Percentiles rank a stretch among this genome's conserved stretches.
Evolutionary conservation across 2,113 vertebrate genomes (phyloP).

Genomic region (Gadus chalcogrammus): DNA sequence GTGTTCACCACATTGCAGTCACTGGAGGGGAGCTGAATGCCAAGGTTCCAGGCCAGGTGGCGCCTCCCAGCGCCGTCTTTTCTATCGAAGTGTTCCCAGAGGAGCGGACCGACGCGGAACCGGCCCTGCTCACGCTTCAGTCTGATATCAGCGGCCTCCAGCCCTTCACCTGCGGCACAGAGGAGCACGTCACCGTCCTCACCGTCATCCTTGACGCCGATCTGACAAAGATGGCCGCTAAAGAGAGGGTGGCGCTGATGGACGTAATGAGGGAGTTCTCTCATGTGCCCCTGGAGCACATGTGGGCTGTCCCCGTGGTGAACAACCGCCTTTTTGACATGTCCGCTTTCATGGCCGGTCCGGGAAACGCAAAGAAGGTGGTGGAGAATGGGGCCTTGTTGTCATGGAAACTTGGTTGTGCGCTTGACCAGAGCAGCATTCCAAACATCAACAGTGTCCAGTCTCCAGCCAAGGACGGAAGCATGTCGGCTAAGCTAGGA

Average conservation of each 20-base stretch:
- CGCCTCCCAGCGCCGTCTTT: conserved; percentile 79
- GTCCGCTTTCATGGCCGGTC: conserved; percentile 97
- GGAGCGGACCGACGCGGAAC: conserved; percentile 84
- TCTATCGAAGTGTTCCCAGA: conserved; percentile 91
- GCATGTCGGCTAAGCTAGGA: conserved; percentile 88
- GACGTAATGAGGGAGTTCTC: conserved; percentile 86
- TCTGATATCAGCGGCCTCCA: conserved; percentile 64
- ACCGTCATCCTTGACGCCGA: conserved; percentile 96
- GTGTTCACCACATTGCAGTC: conserved; percentile 87
- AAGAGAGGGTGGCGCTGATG: conserved; percentile 83
- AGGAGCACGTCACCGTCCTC: conserved; percentile 87
- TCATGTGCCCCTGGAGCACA: conserved; percentile 82
- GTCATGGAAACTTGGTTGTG: conserved; percentile 94
- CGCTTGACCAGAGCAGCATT: conserved; percentile 84
- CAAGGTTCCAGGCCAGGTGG: conserved; percentile 75
- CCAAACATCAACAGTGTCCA: conserved; percentile 90
- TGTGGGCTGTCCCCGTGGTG: conserved; percentile 92
- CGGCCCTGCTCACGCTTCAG: conserved; percentile 70
- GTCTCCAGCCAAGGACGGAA: conserved; percentile 87
- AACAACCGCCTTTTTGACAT: conserved; percentile 97
- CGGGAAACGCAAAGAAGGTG: conserved; percentile 95
- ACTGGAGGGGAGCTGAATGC: conserved; percentile 71
- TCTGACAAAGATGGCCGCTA: conserved; percentile 91
- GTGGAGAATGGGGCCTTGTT: conserved; percentile 93
- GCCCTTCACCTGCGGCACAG: conserved; percentile 77